Evolutionary conservation across 2,113 vertebrate species (phyloP).

Genomic region (Suncus etruscus): DNA sequence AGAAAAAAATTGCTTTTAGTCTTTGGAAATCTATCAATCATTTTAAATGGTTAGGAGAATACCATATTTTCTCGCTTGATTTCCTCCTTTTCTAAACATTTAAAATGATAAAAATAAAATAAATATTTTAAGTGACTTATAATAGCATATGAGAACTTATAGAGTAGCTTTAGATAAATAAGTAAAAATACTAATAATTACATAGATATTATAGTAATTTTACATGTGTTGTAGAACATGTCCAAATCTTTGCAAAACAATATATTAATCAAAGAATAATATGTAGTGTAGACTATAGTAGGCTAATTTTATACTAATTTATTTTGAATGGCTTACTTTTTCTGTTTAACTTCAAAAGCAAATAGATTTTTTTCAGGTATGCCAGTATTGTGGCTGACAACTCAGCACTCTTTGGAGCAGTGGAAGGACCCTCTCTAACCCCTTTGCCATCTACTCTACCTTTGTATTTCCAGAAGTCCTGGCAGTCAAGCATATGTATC

Average conservation of each 20-base stretch:
- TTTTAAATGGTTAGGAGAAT: constrained; percentile 74
- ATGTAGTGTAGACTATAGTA: neutral
- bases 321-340: too few relatives aligned
- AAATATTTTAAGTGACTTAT: neutral
- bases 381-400: too few relatives aligned
- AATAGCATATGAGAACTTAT: neutral
- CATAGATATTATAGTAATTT: neutral
- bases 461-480: too few relatives aligned
- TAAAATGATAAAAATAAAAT: constrained; percentile 51
- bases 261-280: neutral
- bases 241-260: neutral
- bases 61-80: constrained; percentile 17
- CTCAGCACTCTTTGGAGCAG: too few relatives aligned
- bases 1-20: constrained; percentile 84
- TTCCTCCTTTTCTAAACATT: neutral
- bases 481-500: too few relatives aligned
- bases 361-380: too few relatives aligned
- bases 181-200: constrained; percentile 17
- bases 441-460: too few relatives aligned
- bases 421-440: too few relatives aligned
- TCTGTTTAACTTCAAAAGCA: too few relatives aligned
- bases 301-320: neutral
- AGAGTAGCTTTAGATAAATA: constrained; percentile 12
- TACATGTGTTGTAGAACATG: neutral
- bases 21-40: constrained; percentile 69